Conservation (phyloP, 1,140 invertebrate species). For the Lysiphlebus fabarum region DNA sequence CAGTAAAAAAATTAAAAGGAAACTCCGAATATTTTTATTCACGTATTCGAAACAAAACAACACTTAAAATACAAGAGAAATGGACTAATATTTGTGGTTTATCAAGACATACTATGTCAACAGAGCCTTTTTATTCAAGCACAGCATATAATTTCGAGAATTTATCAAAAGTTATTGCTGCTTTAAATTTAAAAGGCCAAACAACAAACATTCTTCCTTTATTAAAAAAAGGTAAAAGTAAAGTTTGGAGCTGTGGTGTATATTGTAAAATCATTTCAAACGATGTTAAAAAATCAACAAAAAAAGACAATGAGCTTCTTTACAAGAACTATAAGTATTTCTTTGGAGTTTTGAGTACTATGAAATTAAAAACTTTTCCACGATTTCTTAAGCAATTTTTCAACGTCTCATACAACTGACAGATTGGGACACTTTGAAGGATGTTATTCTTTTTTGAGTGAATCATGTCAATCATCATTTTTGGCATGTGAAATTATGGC, state of each 20-base stretch:
- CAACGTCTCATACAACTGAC: neutral
- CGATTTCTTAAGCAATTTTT: neutral
- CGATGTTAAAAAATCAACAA: too few relatives aligned
- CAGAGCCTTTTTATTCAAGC: slow-evolving; percentile 9
- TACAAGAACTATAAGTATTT: neutral
- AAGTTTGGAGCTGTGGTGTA: neutral
- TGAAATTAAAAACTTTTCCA: neutral
- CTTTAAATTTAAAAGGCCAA: neutral
- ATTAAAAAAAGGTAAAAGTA: neutral
- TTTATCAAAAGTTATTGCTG: neutral
- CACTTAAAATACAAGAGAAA: neutral
- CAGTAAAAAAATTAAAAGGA: neutral
- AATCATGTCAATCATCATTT: neutral
- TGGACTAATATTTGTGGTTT: too few relatives aligned
- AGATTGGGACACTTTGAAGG: neutral
- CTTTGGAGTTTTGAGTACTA: neutral
- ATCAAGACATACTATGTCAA: too few relatives aligned
- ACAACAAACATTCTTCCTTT: slow-evolving; percentile 1
- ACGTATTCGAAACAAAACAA: neutral
- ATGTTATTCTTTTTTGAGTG: too few relatives aligned
- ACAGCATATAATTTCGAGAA: neutral
- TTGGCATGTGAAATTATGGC: neutral
- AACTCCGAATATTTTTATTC: neutral
- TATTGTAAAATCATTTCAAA: neutral
- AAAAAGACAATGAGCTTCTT: neutral